Percentiles rank a stretch among this genome's conserved stretches.
Evolutionary conservation across 2,888 invertebrate genomes (phyloP).

Genomic region (Epiblema foenella): DNA sequence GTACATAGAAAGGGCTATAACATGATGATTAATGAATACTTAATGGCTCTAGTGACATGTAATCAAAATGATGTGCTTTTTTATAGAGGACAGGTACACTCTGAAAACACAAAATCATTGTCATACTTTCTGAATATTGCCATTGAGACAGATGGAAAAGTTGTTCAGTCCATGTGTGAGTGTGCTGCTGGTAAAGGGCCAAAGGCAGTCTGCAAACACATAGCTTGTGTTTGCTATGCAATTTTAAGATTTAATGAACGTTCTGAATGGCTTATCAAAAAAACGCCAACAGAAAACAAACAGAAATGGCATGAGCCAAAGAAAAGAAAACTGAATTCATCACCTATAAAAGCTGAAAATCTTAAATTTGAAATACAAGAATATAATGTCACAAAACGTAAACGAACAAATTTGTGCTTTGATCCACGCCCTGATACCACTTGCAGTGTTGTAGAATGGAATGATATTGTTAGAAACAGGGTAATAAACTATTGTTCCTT

Average conservation of each 20-base stretch:
- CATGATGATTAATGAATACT: constrained; percentile 28
- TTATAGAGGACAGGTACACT: constrained; percentile 1
- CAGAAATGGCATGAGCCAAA: background rate
- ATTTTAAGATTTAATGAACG: background rate
- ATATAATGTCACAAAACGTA: background rate
- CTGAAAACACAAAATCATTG: background rate
- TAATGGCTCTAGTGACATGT: background rate
- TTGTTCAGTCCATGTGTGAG: background rate
- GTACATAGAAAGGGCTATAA: constrained; percentile 40
- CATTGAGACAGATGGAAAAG: background rate
- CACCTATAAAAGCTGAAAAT: background rate
- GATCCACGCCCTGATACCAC: background rate
- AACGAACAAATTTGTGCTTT: background rate
- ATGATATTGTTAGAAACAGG: background rate
- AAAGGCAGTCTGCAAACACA: background rate
- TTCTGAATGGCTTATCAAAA: background rate
- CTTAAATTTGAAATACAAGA: background rate
- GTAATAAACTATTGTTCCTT: background rate
- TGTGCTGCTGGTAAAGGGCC: background rate
- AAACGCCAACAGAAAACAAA: background rate
- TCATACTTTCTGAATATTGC: background rate
- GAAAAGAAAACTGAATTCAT: background rate
- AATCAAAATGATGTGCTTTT: background rate
- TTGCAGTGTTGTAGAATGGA: background rate
- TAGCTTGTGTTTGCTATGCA: background rate